Percentiles rank a stretch among this genome's conserved stretches.
Evolutionary conservation across 2,797 vertebrate species (phyloP).

Genomic region (Mormyrops boulengeri): DNA sequence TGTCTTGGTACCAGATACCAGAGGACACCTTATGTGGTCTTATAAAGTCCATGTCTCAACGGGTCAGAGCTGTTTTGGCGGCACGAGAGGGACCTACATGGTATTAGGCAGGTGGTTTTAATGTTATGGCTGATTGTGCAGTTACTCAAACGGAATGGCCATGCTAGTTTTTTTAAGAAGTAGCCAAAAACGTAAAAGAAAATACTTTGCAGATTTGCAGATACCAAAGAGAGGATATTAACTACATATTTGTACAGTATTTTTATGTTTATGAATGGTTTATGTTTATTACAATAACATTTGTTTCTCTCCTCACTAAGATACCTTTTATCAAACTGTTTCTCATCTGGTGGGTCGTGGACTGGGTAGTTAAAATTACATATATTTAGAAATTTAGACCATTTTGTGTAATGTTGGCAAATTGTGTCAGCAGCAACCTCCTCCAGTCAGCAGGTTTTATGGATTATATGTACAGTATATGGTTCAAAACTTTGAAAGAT

Average conservation of each 20-base stretch:
- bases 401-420: neutral
- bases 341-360: neutral
- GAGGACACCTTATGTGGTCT: neutral
- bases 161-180: too few relatives aligned
- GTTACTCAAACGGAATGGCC: too few relatives aligned
- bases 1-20: neutral
- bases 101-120: neutral
- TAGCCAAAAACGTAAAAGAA: too few relatives aligned
- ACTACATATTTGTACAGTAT: neutral
- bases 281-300: neutral
- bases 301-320: neutral
- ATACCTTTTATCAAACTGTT: neutral
- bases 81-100: neutral
- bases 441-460: neutral
- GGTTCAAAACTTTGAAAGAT: neutral
- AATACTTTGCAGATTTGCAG: neutral
- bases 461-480: neutral
- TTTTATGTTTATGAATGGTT: neutral
- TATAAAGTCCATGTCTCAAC: neutral
- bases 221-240: neutral
- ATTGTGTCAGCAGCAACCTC: neutral
- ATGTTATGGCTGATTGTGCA: neutral
- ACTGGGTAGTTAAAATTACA: neutral
- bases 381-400: neutral
- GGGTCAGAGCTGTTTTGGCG: neutral